Evolutionary conservation across 2,113 vertebrate species (phyloP), one percentile per base, ranked within the genome.

Genomic region (Solea senegalensis): DNA sequence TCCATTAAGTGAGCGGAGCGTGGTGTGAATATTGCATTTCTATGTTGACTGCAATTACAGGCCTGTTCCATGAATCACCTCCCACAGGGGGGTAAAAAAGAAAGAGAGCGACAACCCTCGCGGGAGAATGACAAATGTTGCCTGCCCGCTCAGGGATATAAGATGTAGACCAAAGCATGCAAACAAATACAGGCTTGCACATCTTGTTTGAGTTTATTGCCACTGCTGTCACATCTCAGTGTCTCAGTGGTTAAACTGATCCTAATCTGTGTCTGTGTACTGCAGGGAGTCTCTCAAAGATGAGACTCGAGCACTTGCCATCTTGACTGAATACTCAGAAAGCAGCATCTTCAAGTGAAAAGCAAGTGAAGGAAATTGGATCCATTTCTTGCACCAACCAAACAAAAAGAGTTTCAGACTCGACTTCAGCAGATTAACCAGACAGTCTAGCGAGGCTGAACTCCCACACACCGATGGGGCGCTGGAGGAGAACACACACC

Each of bases 21-120:
- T 84, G 73, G 71, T 72, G 76, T 82, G 75, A 87, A 86, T 90
- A 84, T 86, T 82, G 82, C 79, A 80, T 86, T 87, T 87, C 80
- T 52, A 28, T 74, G 65, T 88, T 88, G 79, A 86, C 77, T 10
- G 58, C 75, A 81, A 82, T 90, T 83, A 87, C 64, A 81, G 78
- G 65, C 68, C 61, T 75, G 80, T 78, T 84, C 53, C 40, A 69
- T 52, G 65, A 56, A 67, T 82, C 50, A 59, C 81, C 81, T 84
- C 86, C 82, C 69, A 56, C 78, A 50, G 85, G 64, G 82, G 73
- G 76, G 69, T 46, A 71, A 70, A 81, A 70, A 72, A 68, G 77
- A 60, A 66, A 60, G 64, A 66, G 48, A 43, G 46, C 58, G 55
- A 72, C 43, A 51, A 53, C 81, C 84, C 68, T 21, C 76, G 69